Conservation (phyloP, 2,888 invertebrate genomes). For the Macaria notata region DNA sequence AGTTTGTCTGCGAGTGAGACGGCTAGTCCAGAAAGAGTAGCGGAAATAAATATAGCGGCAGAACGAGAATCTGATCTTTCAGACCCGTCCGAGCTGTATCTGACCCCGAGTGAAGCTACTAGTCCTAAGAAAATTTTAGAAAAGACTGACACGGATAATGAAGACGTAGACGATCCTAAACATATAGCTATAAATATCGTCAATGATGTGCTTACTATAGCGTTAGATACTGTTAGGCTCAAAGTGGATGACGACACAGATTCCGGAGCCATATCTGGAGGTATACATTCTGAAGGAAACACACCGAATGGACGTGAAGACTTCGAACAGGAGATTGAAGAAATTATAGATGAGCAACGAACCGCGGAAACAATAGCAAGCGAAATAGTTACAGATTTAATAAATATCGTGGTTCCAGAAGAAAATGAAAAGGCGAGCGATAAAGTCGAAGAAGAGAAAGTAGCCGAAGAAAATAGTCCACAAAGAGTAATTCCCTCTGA, state of each 20-base stretch:
- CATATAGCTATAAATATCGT: slow-evolving; percentile 73
- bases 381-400: slow-evolving; percentile 64
- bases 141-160: slow-evolving; percentile 59
- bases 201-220: slow-evolving; percentile 74
- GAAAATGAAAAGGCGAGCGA: slow-evolving; percentile 45
- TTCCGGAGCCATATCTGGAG: slow-evolving; percentile 75
- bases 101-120: slow-evolving; percentile 85
- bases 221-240: slow-evolving; percentile 68
- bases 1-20: slow-evolving; percentile 76
- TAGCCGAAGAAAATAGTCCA: slow-evolving; percentile 44
- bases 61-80: slow-evolving; percentile 85
- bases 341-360: slow-evolving; percentile 61
- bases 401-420: slow-evolving; percentile 54
- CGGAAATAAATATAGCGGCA: slow-evolving; percentile 60
- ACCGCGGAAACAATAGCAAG: slow-evolving; percentile 61
- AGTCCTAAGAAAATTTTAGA: slow-evolving; percentile 73
- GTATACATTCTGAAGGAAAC: slow-evolving; percentile 71
- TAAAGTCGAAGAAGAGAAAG: slow-evolving; percentile 30
- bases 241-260: slow-evolving; percentile 74
- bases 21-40: slow-evolving; percentile 71
- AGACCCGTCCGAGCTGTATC: slow-evolving; percentile 86
- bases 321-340: slow-evolving; percentile 71
- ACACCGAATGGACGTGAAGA: slow-evolving; percentile 75
- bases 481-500: slow-evolving; percentile 58
- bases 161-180: slow-evolving; percentile 63